Base-by-base conservation (phyloP, 2,113 vertebrate genomes). In the Chloebia gouldiae region DNA sequence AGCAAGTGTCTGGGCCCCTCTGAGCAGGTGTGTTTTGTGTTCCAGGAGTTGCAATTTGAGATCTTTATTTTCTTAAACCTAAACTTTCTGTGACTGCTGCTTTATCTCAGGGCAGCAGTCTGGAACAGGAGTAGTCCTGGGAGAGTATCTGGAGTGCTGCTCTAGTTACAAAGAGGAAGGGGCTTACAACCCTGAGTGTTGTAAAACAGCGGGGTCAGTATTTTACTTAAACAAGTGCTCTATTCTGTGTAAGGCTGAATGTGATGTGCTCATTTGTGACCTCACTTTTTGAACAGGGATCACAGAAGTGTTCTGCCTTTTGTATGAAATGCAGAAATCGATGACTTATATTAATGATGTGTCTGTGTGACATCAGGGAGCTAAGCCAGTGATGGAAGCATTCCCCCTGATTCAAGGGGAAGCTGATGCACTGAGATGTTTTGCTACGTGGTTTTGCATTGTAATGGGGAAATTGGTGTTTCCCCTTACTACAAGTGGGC, bases 21-120 rank as follows among this genome's bases (percentile, higher is more conserved):
- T 8, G 9, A 70, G 66, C 92, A 96, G 90, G 92, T 93, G 88
- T 87, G 82, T 86, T 78, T 90, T 79, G 61, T 88, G 86, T 81
- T 89, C 27, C 81, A 44, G 56, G 49, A 18, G 10, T 28, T 92
- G 92, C 90, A 92, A 71, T 80, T 57, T 59, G 90, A 93, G 81
- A 60, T 45, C 42, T 87, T 86, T 53, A 18, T 88, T 35, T 90
- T 73, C n/a, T 70, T 51, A 63, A 93, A 87, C 81, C 60, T 90
- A 73, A 94, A 83, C 79, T 90, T 92, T 69, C 51, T 71, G 2
- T 61, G 75, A 27, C 40, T 72, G 90, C 75, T 69, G 82, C 61
- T 90, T 92, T 93, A 92, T 94, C 81, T 82, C 66, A 5, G 57
- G 65, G 85, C 70, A 90, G 8, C 68, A 86, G 84, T 22, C 39